A percentile compares a stretch with the other conserved stretches of the same genome.
These are phyloP conservation scores for Leptinotarsa texana DNA, from an alignment of 1,140 invertebrate species.

Conservation along the genomic window DNA sequence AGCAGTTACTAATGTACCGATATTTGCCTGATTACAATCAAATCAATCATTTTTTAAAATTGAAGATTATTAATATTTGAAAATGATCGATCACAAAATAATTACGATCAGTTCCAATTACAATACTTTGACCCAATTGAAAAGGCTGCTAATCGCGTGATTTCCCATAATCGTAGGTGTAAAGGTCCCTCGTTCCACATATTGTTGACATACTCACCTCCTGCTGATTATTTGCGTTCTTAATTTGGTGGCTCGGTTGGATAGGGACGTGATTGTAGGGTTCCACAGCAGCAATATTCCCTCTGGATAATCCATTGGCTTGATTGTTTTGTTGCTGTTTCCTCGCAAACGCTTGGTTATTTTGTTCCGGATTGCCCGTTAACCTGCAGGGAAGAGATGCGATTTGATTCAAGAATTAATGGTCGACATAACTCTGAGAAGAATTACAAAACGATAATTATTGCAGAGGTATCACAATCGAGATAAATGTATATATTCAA, in stretches of 20 bases:
- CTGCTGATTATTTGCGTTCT: conserved; percentile 37
- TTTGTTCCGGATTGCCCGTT: conserved; percentile 49
- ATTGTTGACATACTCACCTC: conserved; percentile 31
- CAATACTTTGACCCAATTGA: no score
- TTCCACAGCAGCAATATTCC: conserved; percentile 86
- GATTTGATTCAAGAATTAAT: not conserved
- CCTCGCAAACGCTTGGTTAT: conserved; percentile 46
- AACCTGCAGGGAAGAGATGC: conserved; percentile 41
- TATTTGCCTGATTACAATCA: no score
- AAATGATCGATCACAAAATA: no score
- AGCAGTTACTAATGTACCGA: no score
- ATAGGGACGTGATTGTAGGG: conserved; percentile 82
- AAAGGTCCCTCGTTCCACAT: no score
- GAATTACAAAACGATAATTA: not conserved
- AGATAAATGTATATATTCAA: no score
- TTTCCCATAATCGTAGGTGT: no score
- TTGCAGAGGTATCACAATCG: not conserved
- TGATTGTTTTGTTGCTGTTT: conserved; percentile 47
- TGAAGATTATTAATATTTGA: no score
- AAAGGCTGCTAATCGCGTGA: no score
- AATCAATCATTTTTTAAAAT: no score
- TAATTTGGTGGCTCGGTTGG: conserved; percentile 40
- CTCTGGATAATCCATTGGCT: conserved; percentile 57
- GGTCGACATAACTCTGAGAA: not conserved
- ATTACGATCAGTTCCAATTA: no score